A percentile compares a stretch with the other conserved stretches of the same genome.
These are phyloP conservation scores for Margarornis squamiger DNA, from an alignment of 2,797 vertebrate species.

Conservation along the genomic window DNA sequence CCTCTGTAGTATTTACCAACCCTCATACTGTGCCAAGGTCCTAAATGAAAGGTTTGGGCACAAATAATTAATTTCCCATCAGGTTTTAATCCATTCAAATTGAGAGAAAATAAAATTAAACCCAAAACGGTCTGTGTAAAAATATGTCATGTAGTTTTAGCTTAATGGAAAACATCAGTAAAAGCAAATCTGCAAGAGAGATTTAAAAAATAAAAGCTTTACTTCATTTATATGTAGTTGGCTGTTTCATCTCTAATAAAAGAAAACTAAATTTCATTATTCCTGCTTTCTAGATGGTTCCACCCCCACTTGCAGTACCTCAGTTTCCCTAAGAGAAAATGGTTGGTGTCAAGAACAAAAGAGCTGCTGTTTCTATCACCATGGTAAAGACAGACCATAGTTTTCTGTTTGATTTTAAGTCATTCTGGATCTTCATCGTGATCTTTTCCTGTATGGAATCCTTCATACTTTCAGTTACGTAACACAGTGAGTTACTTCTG, in stretches of 20 bases:
- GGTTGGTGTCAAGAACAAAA: neutral
- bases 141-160: neutral
- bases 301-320: neutral
- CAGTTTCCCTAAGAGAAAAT: neutral
- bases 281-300: neutral
- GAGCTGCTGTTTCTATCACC: neutral
- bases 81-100: neutral
- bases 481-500: neutral
- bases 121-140: neutral
- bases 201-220: neutral
- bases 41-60: neutral
- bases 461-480: neutral
- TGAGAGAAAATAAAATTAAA: neutral
- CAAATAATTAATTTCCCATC: neutral
- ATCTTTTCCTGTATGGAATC: neutral
- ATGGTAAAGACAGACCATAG: rapidly evolving
- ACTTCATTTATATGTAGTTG: neutral
- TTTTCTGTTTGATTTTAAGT: neutral
- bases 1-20: neutral
- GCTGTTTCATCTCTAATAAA: neutral
- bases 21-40: neutral
- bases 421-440: neutral
- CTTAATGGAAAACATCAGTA: neutral
- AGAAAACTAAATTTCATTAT: neutral
- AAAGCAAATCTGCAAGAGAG: neutral